phyloP scores from a whole-genome alignment of 2,113 vertebrate genomes.

The Ovis canadensis region DNA sequence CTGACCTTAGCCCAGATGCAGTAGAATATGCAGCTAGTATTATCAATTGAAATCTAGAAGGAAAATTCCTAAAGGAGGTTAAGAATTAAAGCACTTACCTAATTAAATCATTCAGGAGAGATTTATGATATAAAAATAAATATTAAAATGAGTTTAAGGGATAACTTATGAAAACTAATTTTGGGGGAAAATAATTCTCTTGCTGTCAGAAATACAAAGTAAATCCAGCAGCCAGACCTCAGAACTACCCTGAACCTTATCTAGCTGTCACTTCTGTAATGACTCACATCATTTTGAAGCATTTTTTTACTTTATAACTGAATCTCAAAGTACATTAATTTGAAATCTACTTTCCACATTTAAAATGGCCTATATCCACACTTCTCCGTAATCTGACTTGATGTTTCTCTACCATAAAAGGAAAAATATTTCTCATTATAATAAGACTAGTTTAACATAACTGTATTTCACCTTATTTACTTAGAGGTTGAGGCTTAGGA shows the following conservation, averaged over 20 bases:
- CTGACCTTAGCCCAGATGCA: not conserved
- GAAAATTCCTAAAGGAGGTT: not conserved
- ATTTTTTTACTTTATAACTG: not conserved
- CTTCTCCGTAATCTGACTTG: not conserved
- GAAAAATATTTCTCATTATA: not conserved
- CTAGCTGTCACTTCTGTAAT: not conserved
- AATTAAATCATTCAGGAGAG: constrained; percentile 15
- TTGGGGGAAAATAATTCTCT: not conserved
- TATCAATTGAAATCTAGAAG: not conserved
- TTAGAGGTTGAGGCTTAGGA: not conserved
- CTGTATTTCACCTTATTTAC: not conserved
- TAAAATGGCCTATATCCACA: not conserved
- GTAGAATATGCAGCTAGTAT: not conserved
- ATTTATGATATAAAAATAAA: constrained; percentile 23
- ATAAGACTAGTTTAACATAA: not conserved
- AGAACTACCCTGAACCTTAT: not conserved
- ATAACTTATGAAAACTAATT: not conserved
- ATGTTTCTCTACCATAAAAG: not conserved
- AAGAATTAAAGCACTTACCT: not conserved
- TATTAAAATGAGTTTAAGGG: not conserved
- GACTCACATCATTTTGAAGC: not conserved
- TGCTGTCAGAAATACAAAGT: not conserved
- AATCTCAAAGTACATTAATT: not conserved
- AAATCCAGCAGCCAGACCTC: not conserved
- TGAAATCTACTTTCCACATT: not conserved